Evolutionary conservation across 2,888 invertebrate genomes (phyloP).

Genomic region (Horisme vitalbata): DNA sequence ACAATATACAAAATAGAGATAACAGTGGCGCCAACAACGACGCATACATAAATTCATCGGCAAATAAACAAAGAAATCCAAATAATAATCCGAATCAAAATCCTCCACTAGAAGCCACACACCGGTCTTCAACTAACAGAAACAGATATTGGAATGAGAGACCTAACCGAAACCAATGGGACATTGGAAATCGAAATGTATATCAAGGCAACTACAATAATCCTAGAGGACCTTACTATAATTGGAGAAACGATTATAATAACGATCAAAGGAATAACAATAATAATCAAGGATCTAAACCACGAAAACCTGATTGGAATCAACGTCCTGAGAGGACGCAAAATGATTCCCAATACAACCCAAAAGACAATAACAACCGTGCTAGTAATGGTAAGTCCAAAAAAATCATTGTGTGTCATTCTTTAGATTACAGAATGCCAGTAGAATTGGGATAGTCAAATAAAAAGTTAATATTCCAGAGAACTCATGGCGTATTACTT

Average conservation of each 20-base stretch:
- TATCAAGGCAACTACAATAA: slow-evolving; percentile 17
- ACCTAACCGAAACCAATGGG: slow-evolving; percentile 20
- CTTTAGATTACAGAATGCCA: too few species aligned
- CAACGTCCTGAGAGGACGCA: slow-evolving; percentile 2
- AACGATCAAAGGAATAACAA: slow-evolving; percentile 8
- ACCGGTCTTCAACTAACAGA: slow-evolving; percentile 3
- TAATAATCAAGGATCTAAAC: slow-evolving; percentile 2
- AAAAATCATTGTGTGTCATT: too few species aligned
- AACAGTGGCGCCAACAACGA: not conserved
- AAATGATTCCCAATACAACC: slow-evolving; percentile 5
- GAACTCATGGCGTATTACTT: too few species aligned
- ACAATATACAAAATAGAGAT: slow-evolving; percentile 4
- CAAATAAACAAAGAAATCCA: slow-evolving; percentile 1
- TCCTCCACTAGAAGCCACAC: slow-evolving; percentile 7
- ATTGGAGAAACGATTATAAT: slow-evolving; percentile 10
- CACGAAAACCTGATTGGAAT: not conserved
- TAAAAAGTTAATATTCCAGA: too few species aligned
- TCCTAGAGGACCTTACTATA: not conserved
- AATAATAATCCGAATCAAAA: slow-evolving; percentile 1
- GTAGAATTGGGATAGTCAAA: too few species aligned
- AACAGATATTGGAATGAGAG: slow-evolving; percentile 25
- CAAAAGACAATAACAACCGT: too few species aligned
- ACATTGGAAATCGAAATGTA: slow-evolving; percentile 16
- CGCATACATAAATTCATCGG: not conserved
- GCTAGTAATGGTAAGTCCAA: not conserved